Evolutionary conservation across 2,797 vertebrate species (phyloP).

Genomic region (Aselliscus stoliczkanus): DNA sequence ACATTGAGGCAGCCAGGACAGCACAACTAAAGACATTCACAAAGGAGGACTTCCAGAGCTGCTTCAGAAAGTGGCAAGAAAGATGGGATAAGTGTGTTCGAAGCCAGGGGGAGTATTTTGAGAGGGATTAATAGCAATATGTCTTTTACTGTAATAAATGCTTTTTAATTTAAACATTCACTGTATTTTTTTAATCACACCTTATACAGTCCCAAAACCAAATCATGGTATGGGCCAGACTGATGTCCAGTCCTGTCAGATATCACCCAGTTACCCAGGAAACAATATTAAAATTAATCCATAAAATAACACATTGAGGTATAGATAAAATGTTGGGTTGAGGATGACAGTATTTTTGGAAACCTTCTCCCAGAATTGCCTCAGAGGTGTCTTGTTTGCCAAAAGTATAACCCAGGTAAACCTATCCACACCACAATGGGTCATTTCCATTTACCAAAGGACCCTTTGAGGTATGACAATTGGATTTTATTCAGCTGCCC

Average conservation of each 20-base stretch:
- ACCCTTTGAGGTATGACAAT: background rate
- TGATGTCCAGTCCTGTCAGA: background rate
- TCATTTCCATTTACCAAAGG: background rate
- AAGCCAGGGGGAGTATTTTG: too few species aligned
- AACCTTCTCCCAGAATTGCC: background rate
- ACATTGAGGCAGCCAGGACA: too few species aligned
- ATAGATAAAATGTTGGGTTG: background rate
- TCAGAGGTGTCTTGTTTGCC: background rate
- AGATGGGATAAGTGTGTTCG: too few species aligned
- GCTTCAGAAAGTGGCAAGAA: too few species aligned
- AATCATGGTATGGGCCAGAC: background rate
- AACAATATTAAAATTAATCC: background rate
- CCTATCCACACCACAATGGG: background rate
- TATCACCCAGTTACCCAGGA: background rate
- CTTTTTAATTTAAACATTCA: too few species aligned
- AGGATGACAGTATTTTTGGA: background rate
- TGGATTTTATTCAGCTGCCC: background rate
- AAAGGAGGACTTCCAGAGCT: too few species aligned
- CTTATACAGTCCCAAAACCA: background rate
- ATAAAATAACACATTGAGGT: background rate
- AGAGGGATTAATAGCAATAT: too few species aligned
- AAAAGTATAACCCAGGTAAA: background rate
- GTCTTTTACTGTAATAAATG: too few species aligned
- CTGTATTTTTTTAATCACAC: too few species aligned
- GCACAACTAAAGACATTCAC: too few species aligned